These are phyloP conservation scores for Calliphora vicina DNA, from an alignment of 1,140 invertebrate species.

Conservation along the genomic window DNA sequence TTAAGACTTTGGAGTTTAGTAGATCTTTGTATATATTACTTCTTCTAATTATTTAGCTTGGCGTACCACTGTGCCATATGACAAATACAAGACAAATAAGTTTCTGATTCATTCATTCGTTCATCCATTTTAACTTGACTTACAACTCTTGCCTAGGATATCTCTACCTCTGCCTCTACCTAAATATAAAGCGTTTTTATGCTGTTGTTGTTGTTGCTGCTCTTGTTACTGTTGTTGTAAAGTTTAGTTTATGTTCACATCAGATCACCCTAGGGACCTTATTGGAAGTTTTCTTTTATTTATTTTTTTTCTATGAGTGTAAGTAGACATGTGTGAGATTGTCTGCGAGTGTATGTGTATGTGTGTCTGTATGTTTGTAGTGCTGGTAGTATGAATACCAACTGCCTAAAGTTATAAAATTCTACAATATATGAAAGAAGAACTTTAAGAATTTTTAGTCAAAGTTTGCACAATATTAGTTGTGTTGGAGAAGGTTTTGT, in stretches of 20 bases:
- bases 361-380: neutral
- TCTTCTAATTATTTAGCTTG: no score
- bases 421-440: neutral
- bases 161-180: neutral
- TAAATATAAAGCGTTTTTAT: neutral
- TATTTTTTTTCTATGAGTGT: neutral
- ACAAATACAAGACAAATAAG: no score
- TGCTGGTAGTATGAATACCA: neutral
- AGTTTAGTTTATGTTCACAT: constrained; percentile 16
- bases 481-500: neutral
- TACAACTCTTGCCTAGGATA: neutral
- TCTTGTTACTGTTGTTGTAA: neutral
- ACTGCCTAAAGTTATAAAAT: neutral
- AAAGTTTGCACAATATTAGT: neutral
- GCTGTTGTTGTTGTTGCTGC: neutral
- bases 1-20: no score
- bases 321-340: neutral
- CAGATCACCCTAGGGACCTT: neutral
- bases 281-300: constrained; percentile 17
- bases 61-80: no score
- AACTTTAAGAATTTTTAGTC: constrained; percentile 5
- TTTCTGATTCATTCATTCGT: neutral
- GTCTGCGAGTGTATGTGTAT: constrained; percentile 1
- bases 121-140: neutral
- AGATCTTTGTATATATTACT: no score